Base-by-base conservation (phyloP, 2,797 vertebrate genomes). In the Rhodeus uyekii region DNA sequence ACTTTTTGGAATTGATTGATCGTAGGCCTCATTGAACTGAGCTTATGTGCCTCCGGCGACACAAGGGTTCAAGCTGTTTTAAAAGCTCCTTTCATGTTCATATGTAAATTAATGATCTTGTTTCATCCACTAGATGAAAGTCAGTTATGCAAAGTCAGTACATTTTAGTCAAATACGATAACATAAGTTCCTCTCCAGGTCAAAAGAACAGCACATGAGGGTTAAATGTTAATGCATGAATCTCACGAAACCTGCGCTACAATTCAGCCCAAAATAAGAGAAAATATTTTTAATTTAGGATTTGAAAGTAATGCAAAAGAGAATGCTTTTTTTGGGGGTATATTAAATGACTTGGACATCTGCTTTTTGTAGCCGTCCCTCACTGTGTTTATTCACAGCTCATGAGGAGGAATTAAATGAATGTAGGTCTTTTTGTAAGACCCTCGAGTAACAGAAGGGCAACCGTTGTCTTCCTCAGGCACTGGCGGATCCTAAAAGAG, bases 401-500 rank as follows among this genome's bases (percentile, higher is more conserved):
- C 55, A 58, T 58, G 24, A 48, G 16, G 42, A 48, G 68, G 16
- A 46, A 48, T 12, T 32, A 3, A 71, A 32, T 32, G 0, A 48
- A 7, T 32, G 16, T 29, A 19, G 13, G 34, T 72, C 10, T 9
- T 32, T 22, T 5, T 27, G 1, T 22, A 29, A 29, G 42, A 29
- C 39, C 10, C 10, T 53, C 53, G 14, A 36, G 32, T 73, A 73
- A 73, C 13, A 73, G 46, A 73, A 38, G 34, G 14, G 38, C 71
- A 24, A 55, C 71, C 0, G 2, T 14, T 81, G 22, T 81, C 16
- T 4, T 88, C 8, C 29, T 60, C 74, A 95, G 94, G 85, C 91
- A 61, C 87, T 94, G 8, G 44, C 87, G 27, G 87, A 92, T 27
- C 90, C 22, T 19, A 48, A 76, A 68, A 80, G 87, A 4, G 92